Evolutionary conservation across 2,888 invertebrate species (phyloP).

Genomic region (Oxyteleia sp.): DNA sequence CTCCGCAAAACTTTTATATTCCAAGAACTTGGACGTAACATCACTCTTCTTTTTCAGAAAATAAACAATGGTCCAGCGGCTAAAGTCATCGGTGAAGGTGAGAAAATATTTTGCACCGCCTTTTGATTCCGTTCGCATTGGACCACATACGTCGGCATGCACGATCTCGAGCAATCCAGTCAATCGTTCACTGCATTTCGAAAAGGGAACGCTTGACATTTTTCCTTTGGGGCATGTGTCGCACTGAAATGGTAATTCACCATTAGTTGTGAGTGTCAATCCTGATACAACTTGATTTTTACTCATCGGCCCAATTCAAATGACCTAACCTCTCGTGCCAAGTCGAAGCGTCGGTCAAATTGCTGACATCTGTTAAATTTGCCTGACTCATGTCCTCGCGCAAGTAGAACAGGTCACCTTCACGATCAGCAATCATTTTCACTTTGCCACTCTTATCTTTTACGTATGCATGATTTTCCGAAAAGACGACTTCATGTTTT

Average conservation of each 20-base stretch:
- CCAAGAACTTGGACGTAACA: constrained; percentile 52
- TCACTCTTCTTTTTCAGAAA: constrained; percentile 64
- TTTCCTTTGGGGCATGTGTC: background rate
- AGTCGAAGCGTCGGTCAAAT: background rate
- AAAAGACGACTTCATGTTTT: background rate
- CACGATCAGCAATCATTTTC: background rate
- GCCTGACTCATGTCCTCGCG: background rate
- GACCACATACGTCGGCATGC: constrained; percentile 44
- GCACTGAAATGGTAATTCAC: background rate
- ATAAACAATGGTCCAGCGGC: constrained; percentile 69
- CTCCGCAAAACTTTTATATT: constrained; percentile 58
- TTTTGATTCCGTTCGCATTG: background rate
- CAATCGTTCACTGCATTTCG: background rate
- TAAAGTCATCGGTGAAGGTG: background rate
- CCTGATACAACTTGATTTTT: background rate
- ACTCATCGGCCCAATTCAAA: constrained; percentile 18
- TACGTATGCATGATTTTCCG: background rate
- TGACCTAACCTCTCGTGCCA: constrained; percentile 57
- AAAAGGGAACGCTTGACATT: background rate
- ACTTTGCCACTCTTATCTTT: no score
- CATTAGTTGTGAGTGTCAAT: background rate
- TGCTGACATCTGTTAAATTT: background rate
- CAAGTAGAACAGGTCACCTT: background rate
- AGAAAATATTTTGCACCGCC: background rate
- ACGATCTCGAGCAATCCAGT: background rate